Evolutionary conservation across 2,113 vertebrate genomes (phyloP).

Genomic region (Irena cyanogastra): DNA sequence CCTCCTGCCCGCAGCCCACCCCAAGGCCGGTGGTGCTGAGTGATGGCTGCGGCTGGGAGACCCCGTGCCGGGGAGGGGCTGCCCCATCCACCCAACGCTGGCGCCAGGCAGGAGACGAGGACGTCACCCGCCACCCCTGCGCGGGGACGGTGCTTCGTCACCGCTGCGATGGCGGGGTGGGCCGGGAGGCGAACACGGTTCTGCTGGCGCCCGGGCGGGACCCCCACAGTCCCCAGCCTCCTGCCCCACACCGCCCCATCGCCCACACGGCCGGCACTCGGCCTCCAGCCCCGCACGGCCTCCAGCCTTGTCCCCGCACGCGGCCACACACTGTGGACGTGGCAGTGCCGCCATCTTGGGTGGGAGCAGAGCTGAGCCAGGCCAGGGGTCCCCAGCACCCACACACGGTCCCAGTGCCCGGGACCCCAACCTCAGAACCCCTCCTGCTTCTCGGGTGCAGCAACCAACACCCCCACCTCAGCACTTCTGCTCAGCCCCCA

Average conservation of each 20-base stretch:
- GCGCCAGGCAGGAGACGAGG: constrained; percentile 46
- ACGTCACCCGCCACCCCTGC: constrained; percentile 22
- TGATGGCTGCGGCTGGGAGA: constrained; percentile 29
- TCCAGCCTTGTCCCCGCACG: neutral
- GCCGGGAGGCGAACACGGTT: neutral
- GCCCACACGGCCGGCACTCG: rapidly evolving
- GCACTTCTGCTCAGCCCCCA: neutral
- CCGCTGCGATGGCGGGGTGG: neutral
- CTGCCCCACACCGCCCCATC: rapidly evolving
- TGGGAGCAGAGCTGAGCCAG: neutral
- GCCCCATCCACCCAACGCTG: neutral
- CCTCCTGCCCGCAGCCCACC: constrained; percentile 1
- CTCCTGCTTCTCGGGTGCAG: neutral
- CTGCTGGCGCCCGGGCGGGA: neutral
- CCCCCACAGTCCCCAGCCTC: rapidly evolving
- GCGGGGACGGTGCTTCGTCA: neutral
- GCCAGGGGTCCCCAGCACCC: neutral
- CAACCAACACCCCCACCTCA: rapidly evolving
- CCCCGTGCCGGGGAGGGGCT: constrained; percentile 8
- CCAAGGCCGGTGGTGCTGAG: neutral
- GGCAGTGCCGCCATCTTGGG: constrained; percentile 3
- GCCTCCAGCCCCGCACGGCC: rapidly evolving
- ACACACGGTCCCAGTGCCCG: rapidly evolving
- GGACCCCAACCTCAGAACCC: neutral
- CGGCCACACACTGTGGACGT: neutral